phyloP scores from a whole-genome alignment of 2,888 invertebrate genomes.

The Epicampocera succincta region DNA sequence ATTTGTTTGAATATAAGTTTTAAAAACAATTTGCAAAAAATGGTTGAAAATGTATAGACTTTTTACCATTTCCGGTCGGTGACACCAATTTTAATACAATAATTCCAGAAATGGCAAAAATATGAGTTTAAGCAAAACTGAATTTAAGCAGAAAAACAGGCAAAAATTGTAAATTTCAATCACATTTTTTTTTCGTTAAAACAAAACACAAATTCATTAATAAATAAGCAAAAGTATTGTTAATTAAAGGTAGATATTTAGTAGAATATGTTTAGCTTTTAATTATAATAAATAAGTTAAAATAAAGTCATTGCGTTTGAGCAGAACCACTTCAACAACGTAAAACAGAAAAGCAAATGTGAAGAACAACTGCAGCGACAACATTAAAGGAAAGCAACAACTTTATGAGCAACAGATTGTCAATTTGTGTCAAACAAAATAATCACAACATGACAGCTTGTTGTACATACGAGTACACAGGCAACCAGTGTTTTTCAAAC shows the following conservation, averaged over 20 bases:
- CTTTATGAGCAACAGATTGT: conserved; percentile 67
- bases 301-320: conserved; percentile 28
- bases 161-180: neutral
- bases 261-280: conserved; percentile 38
- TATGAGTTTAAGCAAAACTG: conserved; percentile 12
- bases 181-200: neutral
- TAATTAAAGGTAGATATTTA: conserved; percentile 21
- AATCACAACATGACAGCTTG: conserved; percentile 69
- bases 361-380: conserved; percentile 45
- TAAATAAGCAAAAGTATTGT: conserved; percentile 31
- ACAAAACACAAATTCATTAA: conserved; percentile 43
- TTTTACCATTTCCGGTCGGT: conserved; percentile 64
- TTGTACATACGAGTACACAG: conserved; percentile 35
- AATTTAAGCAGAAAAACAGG: conserved; percentile 10
- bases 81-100: conserved; percentile 50
- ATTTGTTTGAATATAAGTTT: conserved; percentile 23
- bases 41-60: conserved; percentile 8
- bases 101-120: conserved; percentile 15
- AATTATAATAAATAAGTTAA: conserved; percentile 22
- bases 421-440: conserved; percentile 70
- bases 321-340: neutral
- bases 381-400: conserved; percentile 49
- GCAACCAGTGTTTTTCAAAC: conserved; percentile 26
- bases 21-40: neutral
- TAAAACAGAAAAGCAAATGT: neutral